Evolutionary conservation across 2,888 invertebrate genomes (phyloP).

Genomic region (Philopedon plagiatum): DNA sequence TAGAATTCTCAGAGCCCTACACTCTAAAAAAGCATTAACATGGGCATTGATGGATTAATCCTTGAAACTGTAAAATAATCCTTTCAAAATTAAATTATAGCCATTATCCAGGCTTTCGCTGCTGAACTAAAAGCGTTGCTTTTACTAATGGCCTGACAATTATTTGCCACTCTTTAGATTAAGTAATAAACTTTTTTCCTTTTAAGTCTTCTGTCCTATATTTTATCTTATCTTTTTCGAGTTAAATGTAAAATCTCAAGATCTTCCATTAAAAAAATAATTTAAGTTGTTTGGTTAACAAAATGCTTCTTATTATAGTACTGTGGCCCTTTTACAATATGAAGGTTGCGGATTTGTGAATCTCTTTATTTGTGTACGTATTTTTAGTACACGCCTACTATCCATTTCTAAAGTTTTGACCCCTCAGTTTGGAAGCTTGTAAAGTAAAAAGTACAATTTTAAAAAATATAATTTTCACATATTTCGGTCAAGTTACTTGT

Average conservation of each 20-base stretch:
- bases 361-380: no score
- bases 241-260: background rate
- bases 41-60: background rate
- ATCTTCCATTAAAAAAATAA: background rate
- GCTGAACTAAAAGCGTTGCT: constrained; percentile 2
- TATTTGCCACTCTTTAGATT: constrained; percentile 6
- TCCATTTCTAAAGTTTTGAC: no score
- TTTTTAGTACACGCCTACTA: no score
- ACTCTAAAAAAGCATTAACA: constrained; percentile 16
- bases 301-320: no score
- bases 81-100: constrained; percentile 6
- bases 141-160: constrained; percentile 12
- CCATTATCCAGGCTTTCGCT: background rate
- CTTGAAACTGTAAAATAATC: constrained; percentile 1
- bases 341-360: no score
- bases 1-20: background rate
- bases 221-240: background rate
- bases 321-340: no score
- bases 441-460: no score
- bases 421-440: no score
- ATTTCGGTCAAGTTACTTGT: no score
- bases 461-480: no score
- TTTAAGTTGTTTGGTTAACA: background rate
- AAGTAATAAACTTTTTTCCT: constrained; percentile 4
- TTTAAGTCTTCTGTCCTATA: background rate